Conservation (phyloP, 2,888 invertebrate genomes). For the Nudaria mundana region DNA sequence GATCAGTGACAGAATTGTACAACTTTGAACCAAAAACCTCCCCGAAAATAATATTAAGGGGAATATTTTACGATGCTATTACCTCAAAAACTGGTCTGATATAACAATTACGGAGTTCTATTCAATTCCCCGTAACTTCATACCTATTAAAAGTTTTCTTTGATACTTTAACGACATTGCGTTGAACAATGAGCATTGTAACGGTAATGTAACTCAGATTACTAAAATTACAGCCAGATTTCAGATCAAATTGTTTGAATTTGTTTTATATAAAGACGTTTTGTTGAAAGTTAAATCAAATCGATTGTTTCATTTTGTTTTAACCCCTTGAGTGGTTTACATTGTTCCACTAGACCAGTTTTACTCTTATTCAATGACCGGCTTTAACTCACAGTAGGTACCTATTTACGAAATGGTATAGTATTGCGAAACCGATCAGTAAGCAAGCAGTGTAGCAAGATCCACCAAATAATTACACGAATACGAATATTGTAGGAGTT, state of each 20-base stretch:
- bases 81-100: slow-evolving; percentile 44
- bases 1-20: slow-evolving; percentile 41
- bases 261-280: slow-evolving; percentile 14
- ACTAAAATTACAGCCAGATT: slow-evolving; percentile 49
- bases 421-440: too few species aligned
- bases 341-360: too few species aligned
- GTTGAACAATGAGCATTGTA: slow-evolving; percentile 61
- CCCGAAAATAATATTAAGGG: slow-evolving; percentile 45
- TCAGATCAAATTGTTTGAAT: slow-evolving; percentile 30
- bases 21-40: slow-evolving; percentile 47
- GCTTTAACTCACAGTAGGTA: too few species aligned
- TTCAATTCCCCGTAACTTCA: slow-evolving; percentile 58
- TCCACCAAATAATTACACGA: too few species aligned
- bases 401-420: too few species aligned
- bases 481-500: too few species aligned
- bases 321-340: too few species aligned
- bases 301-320: not conserved
- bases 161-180: slow-evolving; percentile 51
- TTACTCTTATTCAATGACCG: too few species aligned
- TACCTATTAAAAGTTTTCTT: slow-evolving; percentile 69
- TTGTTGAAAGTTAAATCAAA: not conserved
- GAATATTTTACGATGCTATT: slow-evolving; percentile 49
- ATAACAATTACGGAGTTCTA: slow-evolving; percentile 53
- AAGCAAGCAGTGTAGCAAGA: too few species aligned
- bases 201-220: slow-evolving; percentile 53